phyloP scores from a whole-genome alignment of 2,797 vertebrate species.

The Acipenser transmontanus region DNA sequence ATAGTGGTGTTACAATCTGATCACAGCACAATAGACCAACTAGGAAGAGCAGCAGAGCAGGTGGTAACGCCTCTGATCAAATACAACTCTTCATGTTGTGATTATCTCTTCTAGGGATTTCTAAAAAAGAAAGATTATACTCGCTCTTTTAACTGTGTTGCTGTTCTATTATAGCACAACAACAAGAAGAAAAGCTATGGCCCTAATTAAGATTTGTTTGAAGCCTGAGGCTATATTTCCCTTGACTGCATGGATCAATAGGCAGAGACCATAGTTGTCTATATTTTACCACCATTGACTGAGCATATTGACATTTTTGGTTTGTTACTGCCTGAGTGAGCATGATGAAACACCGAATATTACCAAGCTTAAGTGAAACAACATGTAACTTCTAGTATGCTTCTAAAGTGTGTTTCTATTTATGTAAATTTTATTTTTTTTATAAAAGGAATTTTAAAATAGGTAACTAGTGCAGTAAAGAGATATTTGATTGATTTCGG shows the following conservation, averaged over 20 bases:
- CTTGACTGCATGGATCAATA: conserved; percentile 75
- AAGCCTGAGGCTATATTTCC: conserved; percentile 49
- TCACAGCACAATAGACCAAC: too few species aligned
- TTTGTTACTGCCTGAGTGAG: conserved; percentile 73
- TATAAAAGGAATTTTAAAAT: conserved; percentile 6
- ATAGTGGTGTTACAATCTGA: too few species aligned
- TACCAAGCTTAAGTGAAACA: conserved; percentile 12
- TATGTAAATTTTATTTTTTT: neutral
- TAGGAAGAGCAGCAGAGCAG: too few species aligned
- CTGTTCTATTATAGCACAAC: too few species aligned
- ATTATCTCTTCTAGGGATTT: too few species aligned
- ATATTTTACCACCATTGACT: conserved; percentile 77
- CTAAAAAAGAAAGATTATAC: too few species aligned
- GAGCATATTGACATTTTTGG: conserved; percentile 85
- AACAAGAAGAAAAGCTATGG: too few species aligned
- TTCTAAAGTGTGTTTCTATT: neutral
- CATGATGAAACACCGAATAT: conserved; percentile 51
- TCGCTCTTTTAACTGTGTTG: too few species aligned
- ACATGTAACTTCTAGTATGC: conserved; percentile 10
- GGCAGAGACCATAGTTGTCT: conserved; percentile 81
- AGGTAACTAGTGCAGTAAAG: too few species aligned
- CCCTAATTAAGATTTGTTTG: conserved; percentile 72
- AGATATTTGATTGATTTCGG: too few species aligned
- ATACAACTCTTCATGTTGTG: too few species aligned
- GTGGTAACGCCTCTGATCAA: too few species aligned